Evolutionary conservation across 2,113 vertebrate species (phyloP).

Genomic region (Barbus barbus): DNA sequence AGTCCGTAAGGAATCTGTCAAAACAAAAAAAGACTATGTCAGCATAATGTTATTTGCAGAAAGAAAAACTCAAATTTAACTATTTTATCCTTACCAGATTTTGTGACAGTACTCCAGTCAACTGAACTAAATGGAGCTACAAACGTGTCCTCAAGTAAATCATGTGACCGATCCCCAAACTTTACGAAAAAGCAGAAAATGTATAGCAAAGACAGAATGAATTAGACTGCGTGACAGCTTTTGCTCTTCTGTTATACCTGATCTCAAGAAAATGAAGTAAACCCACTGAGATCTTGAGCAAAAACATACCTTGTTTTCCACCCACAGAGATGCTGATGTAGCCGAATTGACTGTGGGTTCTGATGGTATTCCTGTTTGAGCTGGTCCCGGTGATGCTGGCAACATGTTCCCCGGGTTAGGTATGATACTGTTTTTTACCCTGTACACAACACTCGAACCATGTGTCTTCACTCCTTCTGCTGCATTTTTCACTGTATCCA

Average conservation of each 20-base stretch:
- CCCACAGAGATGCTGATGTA: constrained; percentile 47
- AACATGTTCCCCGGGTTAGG: constrained; percentile 67
- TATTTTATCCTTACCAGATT: constrained; percentile 73
- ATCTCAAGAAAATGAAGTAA: neutral
- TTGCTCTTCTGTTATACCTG: neutral
- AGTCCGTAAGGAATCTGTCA: constrained; percentile 62
- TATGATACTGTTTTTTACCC: constrained; percentile 73
- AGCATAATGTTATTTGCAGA: neutral
- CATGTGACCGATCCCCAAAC: constrained; percentile 70
- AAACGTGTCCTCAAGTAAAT: constrained; percentile 69
- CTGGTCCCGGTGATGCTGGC: constrained; percentile 61
- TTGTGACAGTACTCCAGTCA: constrained; percentile 72
- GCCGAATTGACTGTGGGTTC: constrained; percentile 62
- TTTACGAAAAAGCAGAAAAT: constrained; percentile 59
- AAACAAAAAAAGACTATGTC: neutral
- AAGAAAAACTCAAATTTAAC: neutral
- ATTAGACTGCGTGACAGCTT: neutral
- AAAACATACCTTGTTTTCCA: constrained; percentile 57
- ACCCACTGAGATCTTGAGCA: neutral
- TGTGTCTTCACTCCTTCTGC: constrained; percentile 76
- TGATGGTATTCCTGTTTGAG: constrained; percentile 2
- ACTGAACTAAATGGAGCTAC: constrained; percentile 74
- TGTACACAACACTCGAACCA: constrained; percentile 69
- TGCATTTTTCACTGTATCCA: constrained; percentile 72
- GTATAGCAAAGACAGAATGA: neutral